These are phyloP conservation scores for Labroides dimidiatus DNA, from an alignment of 2,797 vertebrate genomes.

Conservation along the genomic window DNA sequence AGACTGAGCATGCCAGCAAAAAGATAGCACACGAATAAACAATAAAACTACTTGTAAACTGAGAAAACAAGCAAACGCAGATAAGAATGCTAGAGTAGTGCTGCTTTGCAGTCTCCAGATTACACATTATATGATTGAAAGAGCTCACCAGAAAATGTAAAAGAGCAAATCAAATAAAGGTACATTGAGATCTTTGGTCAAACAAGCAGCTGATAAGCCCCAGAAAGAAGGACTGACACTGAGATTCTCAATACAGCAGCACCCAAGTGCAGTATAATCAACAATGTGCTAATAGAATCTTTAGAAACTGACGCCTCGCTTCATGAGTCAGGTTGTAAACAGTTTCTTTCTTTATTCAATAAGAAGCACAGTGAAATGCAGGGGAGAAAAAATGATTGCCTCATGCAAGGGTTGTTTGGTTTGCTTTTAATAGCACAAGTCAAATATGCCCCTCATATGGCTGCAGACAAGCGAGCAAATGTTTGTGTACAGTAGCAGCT, in stretches of 20 bases:
- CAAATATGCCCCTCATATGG: constrained; percentile 38
- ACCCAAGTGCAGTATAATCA: constrained; percentile 37
- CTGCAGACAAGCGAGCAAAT: constrained; percentile 22
- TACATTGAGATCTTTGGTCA: constrained; percentile 41
- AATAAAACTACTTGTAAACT: constrained; percentile 68
- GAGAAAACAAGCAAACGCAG: constrained; percentile 44
- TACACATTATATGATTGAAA: constrained; percentile 53
- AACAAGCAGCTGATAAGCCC: constrained; percentile 54
- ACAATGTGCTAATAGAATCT: constrained; percentile 40
- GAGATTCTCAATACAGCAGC: constrained; percentile 21
- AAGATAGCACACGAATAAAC: constrained; percentile 66
- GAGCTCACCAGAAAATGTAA: constrained; percentile 36
- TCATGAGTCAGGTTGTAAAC: constrained; percentile 29
- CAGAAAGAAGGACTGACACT: constrained; percentile 27
- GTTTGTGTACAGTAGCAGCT: constrained; percentile 25
- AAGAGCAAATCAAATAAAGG: constrained; percentile 39
- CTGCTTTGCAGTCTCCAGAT: constrained; percentile 47
- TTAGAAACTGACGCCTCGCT: constrained; percentile 37
- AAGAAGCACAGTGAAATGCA: constrained; percentile 37
- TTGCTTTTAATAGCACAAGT: constrained; percentile 39
- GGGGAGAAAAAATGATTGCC: constrained; percentile 15
- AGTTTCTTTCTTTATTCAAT: constrained; percentile 38
- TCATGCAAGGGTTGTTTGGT: constrained; percentile 43
- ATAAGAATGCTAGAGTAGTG: constrained; percentile 28
- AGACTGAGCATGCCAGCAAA: constrained; percentile 57